Evolutionary conservation across 2,797 vertebrate genomes (phyloP).

Genomic region (Macropodus opercularis): DNA sequence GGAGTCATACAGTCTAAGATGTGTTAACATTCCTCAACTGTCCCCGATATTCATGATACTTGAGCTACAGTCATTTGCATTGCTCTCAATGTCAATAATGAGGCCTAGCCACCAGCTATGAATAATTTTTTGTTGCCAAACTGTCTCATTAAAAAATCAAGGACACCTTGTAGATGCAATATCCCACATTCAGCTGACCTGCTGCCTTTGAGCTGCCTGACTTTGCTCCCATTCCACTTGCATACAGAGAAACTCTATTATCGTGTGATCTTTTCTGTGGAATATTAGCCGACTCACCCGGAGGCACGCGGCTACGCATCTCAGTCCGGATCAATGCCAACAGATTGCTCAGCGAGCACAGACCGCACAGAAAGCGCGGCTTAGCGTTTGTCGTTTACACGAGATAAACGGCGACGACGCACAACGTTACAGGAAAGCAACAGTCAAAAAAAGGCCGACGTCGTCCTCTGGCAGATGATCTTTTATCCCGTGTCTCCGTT

Average conservation of each 20-base stretch:
- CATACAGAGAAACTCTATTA: constrained; percentile 54
- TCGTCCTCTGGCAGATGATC: background rate
- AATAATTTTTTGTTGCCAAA: constrained; percentile 51
- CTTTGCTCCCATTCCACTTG: constrained; percentile 35
- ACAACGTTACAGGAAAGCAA: background rate
- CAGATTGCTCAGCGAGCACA: constrained; percentile 13
- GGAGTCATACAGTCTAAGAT: background rate
- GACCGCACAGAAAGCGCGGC: background rate
- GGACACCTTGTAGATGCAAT: constrained; percentile 23
- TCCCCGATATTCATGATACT: constrained; percentile 33
- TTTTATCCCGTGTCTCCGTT: constrained; percentile 8
- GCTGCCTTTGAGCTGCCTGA: constrained; percentile 41
- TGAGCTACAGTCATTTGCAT: constrained; percentile 47
- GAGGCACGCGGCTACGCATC: constrained; percentile 34
- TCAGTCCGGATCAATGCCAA: constrained; percentile 30
- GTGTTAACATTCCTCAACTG: constrained; percentile 37
- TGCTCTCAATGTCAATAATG: constrained; percentile 58
- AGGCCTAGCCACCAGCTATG: constrained; percentile 61
- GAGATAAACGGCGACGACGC: background rate
- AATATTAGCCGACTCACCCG: constrained; percentile 34
- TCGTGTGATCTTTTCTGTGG: constrained; percentile 36
- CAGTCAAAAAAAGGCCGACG: background rate
- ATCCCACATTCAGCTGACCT: constrained; percentile 23
- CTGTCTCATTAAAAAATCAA: constrained; percentile 61
- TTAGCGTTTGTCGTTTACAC: background rate